Evolutionary conservation across 1,140 invertebrate species (phyloP), one percentile per base, ranked within the genome.

Genomic region (Drosophila ambigua): DNA sequence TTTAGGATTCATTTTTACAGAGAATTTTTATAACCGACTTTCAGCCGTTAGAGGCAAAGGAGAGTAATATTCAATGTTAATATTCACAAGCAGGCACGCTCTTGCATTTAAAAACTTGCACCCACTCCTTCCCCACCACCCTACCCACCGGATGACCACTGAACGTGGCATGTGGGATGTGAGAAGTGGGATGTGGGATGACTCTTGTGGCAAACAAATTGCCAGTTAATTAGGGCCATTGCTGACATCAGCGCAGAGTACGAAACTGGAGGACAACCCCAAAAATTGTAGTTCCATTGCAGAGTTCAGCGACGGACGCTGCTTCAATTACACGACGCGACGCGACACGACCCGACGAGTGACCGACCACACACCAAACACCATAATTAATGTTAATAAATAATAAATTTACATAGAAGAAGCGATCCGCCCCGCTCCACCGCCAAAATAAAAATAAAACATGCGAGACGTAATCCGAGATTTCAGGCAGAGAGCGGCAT

Each of bases 311-410:
- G 31, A 31, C 2, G 8, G 31, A 31, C 31, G 31, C 31, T 31
- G 8, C 78, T 88, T 67, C 82, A 87, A 85, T 85, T 85, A 85
- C 73, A 23, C 48, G 28, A 50, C 62, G 39, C 48, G 57, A 66
- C 65, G 57, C 63, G 54, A 20, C 20, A 20, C 20, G 20, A 20
- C 20, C 16, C 5, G 20, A 23, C 13, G 23, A 28, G n/a, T 43
- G 26, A 41, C 48, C 45, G 23, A 51, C 13, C 64, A 46, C 58
- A 58, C 54, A 59, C 52, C 76, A 75, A 68, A 69, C 82, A 76
- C 83, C 83, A 85, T 85, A 85, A 85, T 85, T 88, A 88, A 88
- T 85, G 82, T 67, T 85, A 85, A 85, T 85, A 85, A 85, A 85
- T 85, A 85, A 85, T 85, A 85, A 85, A 85, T 85, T 85, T 85